phyloP scores from a whole-genome alignment of 2,888 invertebrate genomes.

The Scaptodrosophila latifasciaeformis region DNA sequence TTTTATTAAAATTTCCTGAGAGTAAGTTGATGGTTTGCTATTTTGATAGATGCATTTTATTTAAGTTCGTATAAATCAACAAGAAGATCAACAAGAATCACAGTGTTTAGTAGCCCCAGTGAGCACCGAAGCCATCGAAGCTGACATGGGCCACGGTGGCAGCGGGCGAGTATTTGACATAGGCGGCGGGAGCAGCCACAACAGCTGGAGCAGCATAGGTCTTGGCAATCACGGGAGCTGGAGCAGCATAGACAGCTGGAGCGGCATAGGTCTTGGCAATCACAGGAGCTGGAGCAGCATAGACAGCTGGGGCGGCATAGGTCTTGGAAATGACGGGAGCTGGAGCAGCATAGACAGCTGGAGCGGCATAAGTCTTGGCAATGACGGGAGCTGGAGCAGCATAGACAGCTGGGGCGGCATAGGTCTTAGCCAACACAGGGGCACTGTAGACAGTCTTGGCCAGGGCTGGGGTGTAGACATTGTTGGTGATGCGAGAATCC shows the following conservation, averaged over 20 bases:
- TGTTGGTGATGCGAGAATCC: slow-evolving; percentile 78
- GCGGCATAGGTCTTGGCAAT: slow-evolving; percentile 26
- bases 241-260: slow-evolving; percentile 28
- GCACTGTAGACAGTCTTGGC: slow-evolving; percentile 67
- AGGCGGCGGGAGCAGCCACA: slow-evolving; percentile 60
- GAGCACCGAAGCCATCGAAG: slow-evolving; percentile 80
- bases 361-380: slow-evolving; percentile 59
- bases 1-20: too few relatives aligned
- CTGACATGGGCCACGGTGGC: slow-evolving; percentile 77
- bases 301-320: slow-evolving; percentile 26
- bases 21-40: too few relatives aligned
- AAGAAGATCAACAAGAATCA: slow-evolving; percentile 42
- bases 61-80: slow-evolving; percentile 41
- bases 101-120: slow-evolving; percentile 80
- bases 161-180: slow-evolving; percentile 56
- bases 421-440: slow-evolving; percentile 49
- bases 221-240: slow-evolving; percentile 48
- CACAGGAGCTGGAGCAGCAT: too few relatives aligned
- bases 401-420: slow-evolving; percentile 57
- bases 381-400: slow-evolving; percentile 60
- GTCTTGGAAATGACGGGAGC: slow-evolving; percentile 20
- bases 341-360: slow-evolving; percentile 41
- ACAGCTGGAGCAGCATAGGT: slow-evolving; percentile 47
- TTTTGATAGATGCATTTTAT: too few relatives aligned
- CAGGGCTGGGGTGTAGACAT: slow-evolving; percentile 75